Evolutionary conservation across 2,888 invertebrate species (phyloP), one percentile per base, ranked within the genome.

Genomic region (Acanthococcus lagerstroemiae): DNA sequence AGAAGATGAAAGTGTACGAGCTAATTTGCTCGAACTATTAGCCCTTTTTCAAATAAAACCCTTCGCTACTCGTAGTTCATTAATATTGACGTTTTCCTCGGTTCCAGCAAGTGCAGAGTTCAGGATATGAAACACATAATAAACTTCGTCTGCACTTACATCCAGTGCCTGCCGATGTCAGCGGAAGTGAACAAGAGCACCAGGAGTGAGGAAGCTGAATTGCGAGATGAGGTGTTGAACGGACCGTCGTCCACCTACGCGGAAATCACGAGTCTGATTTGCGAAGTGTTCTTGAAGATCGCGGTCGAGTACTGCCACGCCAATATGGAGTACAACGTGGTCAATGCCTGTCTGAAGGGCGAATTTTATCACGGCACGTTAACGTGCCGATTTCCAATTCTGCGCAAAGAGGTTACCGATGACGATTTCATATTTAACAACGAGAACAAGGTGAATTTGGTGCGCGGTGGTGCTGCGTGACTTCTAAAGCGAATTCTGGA

Each of bases 101-200:
- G 24, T 27, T 37, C 4, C 24, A 61, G 61, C 22, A 61, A 61
- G 52, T 61, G 50, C 30, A 61, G 37, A 52, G 24, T 61, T 22
- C 50, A 61, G 30, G 61, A 61, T n/a, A 61, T 61, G 61, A 61
- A 61, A 52, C 61, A 61, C 22, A 61, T 61, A 30, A 61, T 61
- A 21, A 61, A 61, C 12, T 61, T 61, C 61, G 61, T 61, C 52
- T 61, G 61, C 54, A 61, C 61, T 2, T 61, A 61, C 12, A 61
- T 61, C 52, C 50, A 52, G 27, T 61, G 61, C n/a, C 21, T 61
- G 19, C 61, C 61, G 3, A 61, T 61, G 61, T 21, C 21, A 1
- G 25, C 48, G n/a, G 61, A 52, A 24, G 52, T 52, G 37, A 24
- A 26, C 17, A 50, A 22, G 27, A n/a, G 15, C 15, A 15, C 30